Evolutionary conservation across 1,140 invertebrate genomes (phyloP).

Genomic region (Pogonus chalceus): DNA sequence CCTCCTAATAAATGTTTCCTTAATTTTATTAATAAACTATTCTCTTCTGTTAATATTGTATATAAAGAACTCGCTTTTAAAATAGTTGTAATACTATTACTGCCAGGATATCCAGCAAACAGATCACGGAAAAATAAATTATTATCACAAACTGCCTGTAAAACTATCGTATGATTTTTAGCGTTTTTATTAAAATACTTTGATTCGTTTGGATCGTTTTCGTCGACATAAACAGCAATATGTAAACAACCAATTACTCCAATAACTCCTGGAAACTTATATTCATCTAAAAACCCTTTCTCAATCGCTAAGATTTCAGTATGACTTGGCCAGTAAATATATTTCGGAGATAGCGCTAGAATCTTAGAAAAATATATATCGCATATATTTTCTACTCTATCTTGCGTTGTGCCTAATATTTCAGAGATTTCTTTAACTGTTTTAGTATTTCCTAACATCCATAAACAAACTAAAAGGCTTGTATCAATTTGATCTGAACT

Average conservation of each 20-base stretch:
- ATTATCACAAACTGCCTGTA: conserved; percentile 22
- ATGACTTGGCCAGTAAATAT: conserved; percentile 15
- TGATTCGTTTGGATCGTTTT: neutral
- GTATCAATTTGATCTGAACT: neutral
- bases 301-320: conserved; percentile 13
- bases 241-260: conserved; percentile 18
- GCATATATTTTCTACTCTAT: conserved; percentile 2
- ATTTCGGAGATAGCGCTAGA: conserved; percentile 8
- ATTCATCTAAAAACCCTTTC: conserved; percentile 11
- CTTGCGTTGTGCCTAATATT: conserved; percentile 4
- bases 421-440: neutral
- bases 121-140: conserved; percentile 16
- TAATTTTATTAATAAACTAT: conserved; percentile 13
- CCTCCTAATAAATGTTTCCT: conserved; percentile 18
- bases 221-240: conserved; percentile 9
- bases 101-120: conserved; percentile 17
- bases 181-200: conserved; percentile 14
- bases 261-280: conserved; percentile 18
- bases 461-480: conserved; percentile 11
- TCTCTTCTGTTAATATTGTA: conserved; percentile 9
- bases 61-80: conserved; percentile 17
- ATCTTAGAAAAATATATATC: conserved; percentile 13
- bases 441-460: conserved; percentile 14
- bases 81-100: conserved; percentile 14
- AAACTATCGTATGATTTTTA: conserved; percentile 15